These are phyloP conservation scores for Silurus lanzhouensis DNA, from an alignment of 2,797 vertebrate species.

Conservation along the genomic window DNA sequence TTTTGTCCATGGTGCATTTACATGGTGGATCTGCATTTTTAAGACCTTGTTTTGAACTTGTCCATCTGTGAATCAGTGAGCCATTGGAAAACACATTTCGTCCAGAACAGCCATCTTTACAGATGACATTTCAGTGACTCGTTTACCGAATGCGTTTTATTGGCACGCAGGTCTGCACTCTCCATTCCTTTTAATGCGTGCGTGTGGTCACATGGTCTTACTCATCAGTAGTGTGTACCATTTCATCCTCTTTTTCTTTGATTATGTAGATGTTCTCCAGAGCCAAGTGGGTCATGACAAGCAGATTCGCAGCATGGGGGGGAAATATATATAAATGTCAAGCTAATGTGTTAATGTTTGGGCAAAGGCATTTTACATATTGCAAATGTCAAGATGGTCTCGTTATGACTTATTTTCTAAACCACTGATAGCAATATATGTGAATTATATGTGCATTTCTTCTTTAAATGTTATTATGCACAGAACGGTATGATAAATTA, in stretches of 20 bases:
- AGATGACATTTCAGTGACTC: conserved; percentile 23
- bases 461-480: conserved; percentile 15
- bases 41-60: conserved; percentile 10
- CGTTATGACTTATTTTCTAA: conserved; percentile 6
- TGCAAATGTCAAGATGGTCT: not conserved
- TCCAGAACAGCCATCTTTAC: conserved; percentile 22
- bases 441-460: not conserved
- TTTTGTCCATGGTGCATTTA: not conserved
- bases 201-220: not conserved
- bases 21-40: not conserved
- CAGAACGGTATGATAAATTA: not conserved
- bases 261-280: conserved; percentile 21
- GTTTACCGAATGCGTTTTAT: conserved; percentile 11
- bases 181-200: conserved; percentile 19
- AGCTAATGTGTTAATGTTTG: conserved; percentile 4
- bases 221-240: conserved; percentile 6
- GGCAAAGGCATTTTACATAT: conserved; percentile 8
- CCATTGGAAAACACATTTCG: conserved; percentile 21
- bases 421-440: not conserved
- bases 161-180: not conserved
- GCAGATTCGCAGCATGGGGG: not conserved
- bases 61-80: conserved; percentile 20
- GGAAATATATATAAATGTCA: conserved; percentile 7
- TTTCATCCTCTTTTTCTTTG: conserved; percentile 15
- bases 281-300: not conserved